phyloP scores from a whole-genome alignment of 1,140 invertebrate genomes.

The Pseudomyrmex dendroicus region DNA sequence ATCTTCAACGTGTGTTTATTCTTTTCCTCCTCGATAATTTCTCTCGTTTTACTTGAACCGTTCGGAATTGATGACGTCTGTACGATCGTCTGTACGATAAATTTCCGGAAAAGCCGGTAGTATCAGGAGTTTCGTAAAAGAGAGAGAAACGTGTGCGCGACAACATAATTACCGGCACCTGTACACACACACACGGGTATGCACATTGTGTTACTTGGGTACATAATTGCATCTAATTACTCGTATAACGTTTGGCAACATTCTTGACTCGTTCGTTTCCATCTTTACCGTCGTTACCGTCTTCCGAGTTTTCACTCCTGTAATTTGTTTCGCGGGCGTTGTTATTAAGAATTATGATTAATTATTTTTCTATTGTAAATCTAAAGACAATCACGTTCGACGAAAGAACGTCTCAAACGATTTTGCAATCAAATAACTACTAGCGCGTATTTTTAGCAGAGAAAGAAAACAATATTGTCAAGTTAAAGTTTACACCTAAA shows the following conservation, averaged over 20 bases:
- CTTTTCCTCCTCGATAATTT: neutral
- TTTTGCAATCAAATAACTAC: too few species aligned
- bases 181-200: neutral
- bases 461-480: too few species aligned
- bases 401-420: too few species aligned
- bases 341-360: neutral
- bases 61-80: slow-evolving; percentile 33
- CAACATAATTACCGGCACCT: slow-evolving; percentile 34
- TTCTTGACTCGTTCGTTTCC: slow-evolving; percentile 13
- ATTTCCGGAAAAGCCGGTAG: slow-evolving; percentile 34
- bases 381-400: too few species aligned
- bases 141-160: slow-evolving; percentile 7
- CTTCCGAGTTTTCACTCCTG: slow-evolving; percentile 10
- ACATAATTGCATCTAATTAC: slow-evolving; percentile 49
- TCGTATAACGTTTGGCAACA: slow-evolving; percentile 27
- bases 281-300: neutral
- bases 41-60: neutral
- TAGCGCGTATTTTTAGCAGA: too few species aligned
- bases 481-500: too few species aligned
- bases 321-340: slow-evolving; percentile 12
- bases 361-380: slow-evolving; percentile 9
- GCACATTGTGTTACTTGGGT: slow-evolving; percentile 26
- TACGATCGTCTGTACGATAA: neutral
- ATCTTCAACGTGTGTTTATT: neutral
- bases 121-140: slow-evolving; percentile 1